Evolutionary conservation across 2,888 invertebrate genomes (phyloP).

Genomic region (Hydraecia micacea): DNA sequence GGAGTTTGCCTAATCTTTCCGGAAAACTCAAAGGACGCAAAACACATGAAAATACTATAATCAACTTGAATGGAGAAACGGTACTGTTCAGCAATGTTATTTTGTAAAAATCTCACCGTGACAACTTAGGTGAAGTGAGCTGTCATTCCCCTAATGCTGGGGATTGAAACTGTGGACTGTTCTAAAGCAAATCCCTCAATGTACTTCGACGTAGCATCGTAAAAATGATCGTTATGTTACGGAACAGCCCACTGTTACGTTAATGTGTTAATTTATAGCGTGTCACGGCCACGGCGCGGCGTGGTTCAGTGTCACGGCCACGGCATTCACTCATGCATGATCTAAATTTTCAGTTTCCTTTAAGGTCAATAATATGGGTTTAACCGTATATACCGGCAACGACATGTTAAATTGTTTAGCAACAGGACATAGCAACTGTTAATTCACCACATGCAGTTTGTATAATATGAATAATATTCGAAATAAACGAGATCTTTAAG

Average conservation of each 20-base stretch:
- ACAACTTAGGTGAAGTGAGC: not conserved
- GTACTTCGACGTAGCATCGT: not conserved
- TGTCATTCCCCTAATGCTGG: too few relatives aligned
- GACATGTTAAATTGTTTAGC: not conserved
- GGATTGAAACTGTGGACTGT: not conserved
- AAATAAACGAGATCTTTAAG: not conserved
- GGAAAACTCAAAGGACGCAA: constrained; percentile 17
- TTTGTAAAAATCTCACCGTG: not conserved
- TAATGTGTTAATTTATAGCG: constrained; percentile 52
- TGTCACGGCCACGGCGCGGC: too few relatives aligned
- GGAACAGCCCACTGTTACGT: constrained; percentile 28
- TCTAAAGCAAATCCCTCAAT: constrained; percentile 6
- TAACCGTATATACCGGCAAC: not conserved
- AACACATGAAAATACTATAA: not conserved
- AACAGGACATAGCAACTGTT: constrained; percentile 7
- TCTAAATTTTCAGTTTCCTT: constrained; percentile 40
- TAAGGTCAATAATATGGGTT: constrained; percentile 54
- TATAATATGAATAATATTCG: not conserved
- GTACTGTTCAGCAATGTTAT: not conserved
- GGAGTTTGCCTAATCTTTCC: constrained; percentile 16
- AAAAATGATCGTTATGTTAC: constrained; percentile 26
- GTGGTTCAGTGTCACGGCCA: constrained; percentile 57
- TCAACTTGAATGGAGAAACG: not conserved
- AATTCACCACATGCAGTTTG: constrained; percentile 3
- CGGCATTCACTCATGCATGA: constrained; percentile 54